phyloP scores from a whole-genome alignment of 2,888 invertebrate genomes.

The Cantharis flavilabris region DNA sequence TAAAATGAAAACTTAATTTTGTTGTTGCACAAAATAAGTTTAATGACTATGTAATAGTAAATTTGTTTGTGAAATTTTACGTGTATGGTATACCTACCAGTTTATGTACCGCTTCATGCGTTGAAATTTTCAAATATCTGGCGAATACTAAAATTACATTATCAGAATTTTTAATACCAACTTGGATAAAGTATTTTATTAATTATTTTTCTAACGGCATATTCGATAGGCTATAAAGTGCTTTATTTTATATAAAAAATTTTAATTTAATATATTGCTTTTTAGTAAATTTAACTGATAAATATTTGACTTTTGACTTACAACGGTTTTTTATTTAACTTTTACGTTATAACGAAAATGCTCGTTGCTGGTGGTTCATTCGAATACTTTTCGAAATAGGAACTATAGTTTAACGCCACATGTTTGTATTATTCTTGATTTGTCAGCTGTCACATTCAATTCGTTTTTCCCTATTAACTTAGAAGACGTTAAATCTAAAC shows the following conservation, averaged over 20 bases:
- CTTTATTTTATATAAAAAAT: neutral
- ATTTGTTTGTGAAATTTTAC: neutral
- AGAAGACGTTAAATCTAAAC: neutral
- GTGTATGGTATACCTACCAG: neutral
- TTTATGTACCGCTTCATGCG: no score
- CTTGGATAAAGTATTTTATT: neutral
- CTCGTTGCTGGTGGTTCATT: neutral
- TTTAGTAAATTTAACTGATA: neutral
- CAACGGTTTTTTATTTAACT: neutral
- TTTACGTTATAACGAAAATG: neutral
- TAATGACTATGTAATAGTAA: no score
- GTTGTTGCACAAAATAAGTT: no score
- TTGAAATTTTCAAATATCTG: neutral
- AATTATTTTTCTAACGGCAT: neutral
- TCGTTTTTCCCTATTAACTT: neutral
- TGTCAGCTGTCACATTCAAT: neutral
- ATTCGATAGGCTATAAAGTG: neutral
- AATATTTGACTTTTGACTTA: neutral
- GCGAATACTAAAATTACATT: neutral
- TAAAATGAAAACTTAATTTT: no score
- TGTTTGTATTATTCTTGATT: neutral
- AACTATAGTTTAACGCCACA: neutral
- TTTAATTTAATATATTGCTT: neutral
- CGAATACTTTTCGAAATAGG: neutral
- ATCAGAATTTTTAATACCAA: neutral